Evolutionary conservation across 2,797 vertebrate genomes (phyloP).

Genomic region (Sebastes itinus): DNA sequence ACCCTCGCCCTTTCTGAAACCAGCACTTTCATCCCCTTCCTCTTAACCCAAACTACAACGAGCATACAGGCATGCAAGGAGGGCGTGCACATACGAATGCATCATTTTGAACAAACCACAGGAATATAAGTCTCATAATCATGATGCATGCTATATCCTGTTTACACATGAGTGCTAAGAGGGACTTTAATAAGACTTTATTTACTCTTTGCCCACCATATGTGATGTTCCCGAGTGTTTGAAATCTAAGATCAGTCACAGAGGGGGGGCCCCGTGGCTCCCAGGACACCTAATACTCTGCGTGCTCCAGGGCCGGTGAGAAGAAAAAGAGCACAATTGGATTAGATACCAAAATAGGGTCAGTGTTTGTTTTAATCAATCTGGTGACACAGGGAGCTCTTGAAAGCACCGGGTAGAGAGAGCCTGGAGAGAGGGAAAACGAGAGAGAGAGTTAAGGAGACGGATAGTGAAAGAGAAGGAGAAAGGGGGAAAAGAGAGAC

Average conservation of each 20-base stretch:
- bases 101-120: slow-evolving; percentile 7
- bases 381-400: slow-evolving; percentile 89
- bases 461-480: slow-evolving; percentile 55
- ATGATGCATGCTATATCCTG: slow-evolving; percentile 11
- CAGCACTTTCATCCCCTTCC: slow-evolving; percentile 42
- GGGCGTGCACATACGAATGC: neutral
- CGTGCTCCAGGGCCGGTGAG: slow-evolving; percentile 81
- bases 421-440: slow-evolving; percentile 66
- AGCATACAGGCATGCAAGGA: neutral
- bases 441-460: slow-evolving; percentile 50
- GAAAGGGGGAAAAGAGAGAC: slow-evolving; percentile 48
- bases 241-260: slow-evolving; percentile 83
- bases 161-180: slow-evolving; percentile 39
- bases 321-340: slow-evolving; percentile 88
- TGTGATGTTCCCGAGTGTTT: slow-evolving; percentile 81
- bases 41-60: slow-evolving; percentile 32
- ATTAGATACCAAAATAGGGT: slow-evolving; percentile 93
- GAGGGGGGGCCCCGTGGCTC: slow-evolving; percentile 69
- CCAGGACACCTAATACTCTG: slow-evolving; percentile 86
- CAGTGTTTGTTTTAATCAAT: slow-evolving; percentile 94
- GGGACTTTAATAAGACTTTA: slow-evolving; percentile 70
- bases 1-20: slow-evolving; percentile 42
- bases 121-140: slow-evolving; percentile 4
- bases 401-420: slow-evolving; percentile 81
- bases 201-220: slow-evolving; percentile 78